A percentile compares a stretch with the other conserved stretches of the same genome.
phyloP scores from a whole-genome alignment of 2,797 vertebrate genomes.

The Aeoliscus strigatus region DNA sequence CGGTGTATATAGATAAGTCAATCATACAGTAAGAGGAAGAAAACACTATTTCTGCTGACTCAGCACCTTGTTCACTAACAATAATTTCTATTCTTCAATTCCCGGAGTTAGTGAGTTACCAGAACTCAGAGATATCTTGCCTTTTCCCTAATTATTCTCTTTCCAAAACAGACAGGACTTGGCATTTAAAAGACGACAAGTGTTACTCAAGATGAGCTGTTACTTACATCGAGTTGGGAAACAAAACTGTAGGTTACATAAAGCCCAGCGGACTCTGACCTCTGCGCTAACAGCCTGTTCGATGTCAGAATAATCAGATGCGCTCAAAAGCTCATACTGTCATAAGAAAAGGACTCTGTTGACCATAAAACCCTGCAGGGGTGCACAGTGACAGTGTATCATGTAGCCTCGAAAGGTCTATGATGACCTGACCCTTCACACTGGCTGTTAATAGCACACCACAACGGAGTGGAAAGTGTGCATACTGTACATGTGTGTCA shows the following conservation, averaged over 20 bases:
- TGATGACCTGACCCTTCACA: conserved; percentile 23
- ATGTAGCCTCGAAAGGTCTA: conserved; percentile 28
- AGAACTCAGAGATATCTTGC: too few species aligned
- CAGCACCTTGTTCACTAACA: too few species aligned
- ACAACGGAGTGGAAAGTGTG: conserved; percentile 12
- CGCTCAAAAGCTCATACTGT: background rate
- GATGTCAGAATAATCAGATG: conserved; percentile 37
- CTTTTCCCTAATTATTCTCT: too few species aligned
- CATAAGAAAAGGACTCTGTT: conserved; percentile 1
- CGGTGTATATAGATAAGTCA: too few species aligned
- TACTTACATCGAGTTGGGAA: too few species aligned
- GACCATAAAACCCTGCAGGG: conserved; percentile 13
- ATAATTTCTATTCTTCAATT: too few species aligned
- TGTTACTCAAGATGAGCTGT: too few species aligned
- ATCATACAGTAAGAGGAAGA: too few species aligned
- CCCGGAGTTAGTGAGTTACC: too few species aligned
- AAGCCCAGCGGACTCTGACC: conserved; percentile 44
- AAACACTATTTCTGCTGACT: too few species aligned
- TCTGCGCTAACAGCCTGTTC: conserved; percentile 36
- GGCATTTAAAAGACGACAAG: too few species aligned
- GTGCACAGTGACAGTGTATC: conserved; percentile 31
- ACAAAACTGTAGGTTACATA: conserved; percentile 31
- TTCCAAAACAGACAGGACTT: too few species aligned
- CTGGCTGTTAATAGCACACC: conserved; percentile 25
- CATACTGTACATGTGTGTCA: background rate